Conservation (phyloP, 1,140 invertebrate genomes). For the Drosophila kepulauana region DNA sequence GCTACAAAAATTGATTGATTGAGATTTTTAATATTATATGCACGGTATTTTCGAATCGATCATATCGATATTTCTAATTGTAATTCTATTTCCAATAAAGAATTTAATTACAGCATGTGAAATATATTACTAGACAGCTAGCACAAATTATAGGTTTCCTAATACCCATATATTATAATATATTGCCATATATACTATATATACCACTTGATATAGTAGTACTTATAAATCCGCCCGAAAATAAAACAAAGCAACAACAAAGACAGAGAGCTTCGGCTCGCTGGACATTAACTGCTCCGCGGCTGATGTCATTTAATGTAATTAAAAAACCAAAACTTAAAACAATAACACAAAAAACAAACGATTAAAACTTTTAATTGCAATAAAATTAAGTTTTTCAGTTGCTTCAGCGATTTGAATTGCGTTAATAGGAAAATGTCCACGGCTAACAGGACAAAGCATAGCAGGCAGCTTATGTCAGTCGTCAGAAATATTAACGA, state of each 20-base stretch:
- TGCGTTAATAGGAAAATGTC: constrained; percentile 1
- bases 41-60: not conserved
- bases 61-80: not conserved
- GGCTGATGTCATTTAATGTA: constrained; percentile 25
- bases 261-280: constrained; percentile 6
- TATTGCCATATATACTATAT: not conserved
- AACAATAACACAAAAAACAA: not conserved
- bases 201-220: not conserved
- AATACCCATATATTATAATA: constrained; percentile 1
- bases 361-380: constrained; percentile 7
- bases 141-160: constrained; percentile 5
- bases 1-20: too few species aligned
- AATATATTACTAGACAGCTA: not conserved
- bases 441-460: not conserved
- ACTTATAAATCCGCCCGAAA: not conserved
- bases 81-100: constrained; percentile 5
- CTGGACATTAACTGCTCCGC: constrained; percentile 2
- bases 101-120: constrained; percentile 29
- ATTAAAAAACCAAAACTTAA: not conserved
- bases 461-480: not conserved
- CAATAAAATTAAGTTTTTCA: not conserved
- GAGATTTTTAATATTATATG: too few species aligned
- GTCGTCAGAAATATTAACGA: not conserved
- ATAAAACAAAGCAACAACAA: not conserved
- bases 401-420: not conserved